phyloP scores from a whole-genome alignment of 2,888 invertebrate genomes.

The Acanthopleura granulata region DNA sequence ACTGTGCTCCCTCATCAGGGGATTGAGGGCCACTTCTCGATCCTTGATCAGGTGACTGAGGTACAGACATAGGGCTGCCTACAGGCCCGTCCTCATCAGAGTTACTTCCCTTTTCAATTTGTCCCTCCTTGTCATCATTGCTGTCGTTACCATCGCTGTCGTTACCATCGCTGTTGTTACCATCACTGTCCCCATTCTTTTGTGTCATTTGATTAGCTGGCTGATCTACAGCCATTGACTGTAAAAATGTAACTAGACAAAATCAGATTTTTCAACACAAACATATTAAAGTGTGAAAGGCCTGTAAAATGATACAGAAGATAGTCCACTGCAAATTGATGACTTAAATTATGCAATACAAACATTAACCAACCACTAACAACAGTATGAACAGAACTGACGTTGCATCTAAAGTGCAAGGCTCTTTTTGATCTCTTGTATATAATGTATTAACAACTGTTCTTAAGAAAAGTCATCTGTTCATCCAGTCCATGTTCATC shows the following conservation, averaged over 20 bases:
- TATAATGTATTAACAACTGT: too few relatives aligned
- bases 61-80: neutral
- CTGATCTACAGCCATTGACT: neutral
- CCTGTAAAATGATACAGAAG: too few relatives aligned
- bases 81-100: neutral
- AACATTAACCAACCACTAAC: too few relatives aligned
- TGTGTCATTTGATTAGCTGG: neutral
- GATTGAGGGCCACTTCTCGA: conserved; percentile 18
- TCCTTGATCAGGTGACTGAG: conserved; percentile 8
- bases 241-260: neutral
- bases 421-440: too few relatives aligned
- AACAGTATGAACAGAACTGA: too few relatives aligned
- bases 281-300: too few relatives aligned
- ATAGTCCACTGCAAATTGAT: too few relatives aligned
- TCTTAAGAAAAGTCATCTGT: too few relatives aligned
- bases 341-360: too few relatives aligned
- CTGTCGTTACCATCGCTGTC: neutral
- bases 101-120: neutral
- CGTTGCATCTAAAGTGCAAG: too few relatives aligned
- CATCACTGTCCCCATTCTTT: neutral
- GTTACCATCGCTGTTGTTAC: neutral
- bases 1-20: conserved; percentile 20
- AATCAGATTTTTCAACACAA: neutral
- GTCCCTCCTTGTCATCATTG: neutral
- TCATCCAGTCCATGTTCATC: too few relatives aligned